Conservation (phyloP, 2,113 vertebrate species). For the Rhodinocichla rosea region DNA sequence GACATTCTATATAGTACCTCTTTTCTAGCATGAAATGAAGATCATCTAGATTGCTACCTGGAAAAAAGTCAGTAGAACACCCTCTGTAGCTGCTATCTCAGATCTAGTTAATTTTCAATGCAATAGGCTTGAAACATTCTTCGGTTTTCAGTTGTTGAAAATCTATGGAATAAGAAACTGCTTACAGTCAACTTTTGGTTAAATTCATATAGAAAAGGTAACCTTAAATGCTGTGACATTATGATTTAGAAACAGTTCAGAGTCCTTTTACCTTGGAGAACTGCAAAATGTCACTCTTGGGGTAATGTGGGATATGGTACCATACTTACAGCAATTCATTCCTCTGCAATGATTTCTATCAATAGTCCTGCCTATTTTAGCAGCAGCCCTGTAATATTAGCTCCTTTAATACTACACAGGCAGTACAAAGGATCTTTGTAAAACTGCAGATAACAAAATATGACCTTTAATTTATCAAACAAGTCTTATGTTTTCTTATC, state of each 20-base stretch:
- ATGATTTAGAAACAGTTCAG: slow-evolving; percentile 20
- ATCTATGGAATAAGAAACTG: neutral
- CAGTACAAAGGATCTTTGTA: slow-evolving; percentile 31
- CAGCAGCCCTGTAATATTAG: slow-evolving; percentile 16
- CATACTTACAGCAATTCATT: neutral
- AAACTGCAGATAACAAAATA: slow-evolving; percentile 20
- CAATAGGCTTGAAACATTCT: neutral
- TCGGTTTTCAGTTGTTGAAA: slow-evolving; percentile 3
- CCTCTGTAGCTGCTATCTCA: neutral
- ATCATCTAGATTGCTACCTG: neutral
- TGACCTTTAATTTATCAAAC: slow-evolving; percentile 67
- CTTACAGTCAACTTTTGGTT: neutral
- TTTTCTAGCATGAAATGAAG: neutral
- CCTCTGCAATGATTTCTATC: slow-evolving; percentile 21
- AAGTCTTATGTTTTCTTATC: slow-evolving; percentile 57
- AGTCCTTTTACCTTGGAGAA: neutral
- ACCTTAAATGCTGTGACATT: slow-evolving; percentile 32
- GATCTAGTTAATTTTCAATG: slow-evolving; percentile 1
- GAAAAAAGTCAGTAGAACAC: neutral
- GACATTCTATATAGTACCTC: neutral
- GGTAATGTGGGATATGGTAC: neutral
- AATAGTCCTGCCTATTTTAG: slow-evolving; percentile 28
- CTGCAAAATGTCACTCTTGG: slow-evolving; percentile 17
- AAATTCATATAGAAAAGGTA: slow-evolving; percentile 10
- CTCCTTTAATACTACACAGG: slow-evolving; percentile 26